A percentile compares a stretch with the other conserved stretches of the same genome.
Evolutionary conservation across 2,113 vertebrate genomes (phyloP).

Genomic region (Laticauda colubrina): DNA sequence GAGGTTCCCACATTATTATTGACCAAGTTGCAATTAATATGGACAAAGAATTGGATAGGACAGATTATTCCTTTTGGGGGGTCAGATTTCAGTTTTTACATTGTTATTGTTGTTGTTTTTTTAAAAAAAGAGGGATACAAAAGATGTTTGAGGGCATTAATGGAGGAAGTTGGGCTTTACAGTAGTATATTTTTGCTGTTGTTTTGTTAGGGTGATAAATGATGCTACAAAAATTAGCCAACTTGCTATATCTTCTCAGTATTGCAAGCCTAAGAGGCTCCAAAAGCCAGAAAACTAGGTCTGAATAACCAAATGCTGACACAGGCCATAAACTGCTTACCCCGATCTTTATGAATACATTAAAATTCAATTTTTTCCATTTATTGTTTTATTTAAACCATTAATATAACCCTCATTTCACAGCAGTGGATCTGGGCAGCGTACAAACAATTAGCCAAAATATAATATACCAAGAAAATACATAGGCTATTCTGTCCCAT

Average conservation of each 20-base stretch:
- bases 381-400: neutral
- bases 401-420: neutral
- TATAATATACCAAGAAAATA: neutral
- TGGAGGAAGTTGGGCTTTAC: neutral
- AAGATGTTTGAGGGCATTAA: neutral
- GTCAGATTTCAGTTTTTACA: neutral
- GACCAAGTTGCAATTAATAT: neutral
- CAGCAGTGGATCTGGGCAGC: neutral
- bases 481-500: conserved; percentile 9
- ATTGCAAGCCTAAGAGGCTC: neutral
- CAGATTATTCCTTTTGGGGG: neutral
- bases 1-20: neutral
- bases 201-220: neutral
- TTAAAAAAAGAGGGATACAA: neutral
- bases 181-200: neutral
- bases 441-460: neutral
- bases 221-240: neutral
- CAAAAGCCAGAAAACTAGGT: neutral
- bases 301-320: neutral
- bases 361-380: neutral
- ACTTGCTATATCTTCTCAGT: neutral
- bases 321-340: neutral
- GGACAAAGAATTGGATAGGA: neutral
- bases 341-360: neutral
- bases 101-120: neutral